phyloP scores from a whole-genome alignment of 2,113 vertebrate genomes.

The Gobius niger region DNA sequence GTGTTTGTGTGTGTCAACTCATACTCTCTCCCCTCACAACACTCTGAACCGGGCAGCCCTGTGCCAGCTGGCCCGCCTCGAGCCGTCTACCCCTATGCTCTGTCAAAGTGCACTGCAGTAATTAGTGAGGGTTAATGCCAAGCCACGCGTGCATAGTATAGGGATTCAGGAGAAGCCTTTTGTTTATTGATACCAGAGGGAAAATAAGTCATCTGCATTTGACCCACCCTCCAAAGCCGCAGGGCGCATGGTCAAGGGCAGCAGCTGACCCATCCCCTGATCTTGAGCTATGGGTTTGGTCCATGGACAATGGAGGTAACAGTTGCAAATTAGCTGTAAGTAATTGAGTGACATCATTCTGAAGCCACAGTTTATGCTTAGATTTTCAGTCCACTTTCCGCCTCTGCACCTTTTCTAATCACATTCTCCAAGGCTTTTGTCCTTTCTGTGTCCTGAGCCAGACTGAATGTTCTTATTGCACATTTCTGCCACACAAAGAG shows the following conservation, averaged over 20 bases:
- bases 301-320: too few relatives aligned
- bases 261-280: too few relatives aligned
- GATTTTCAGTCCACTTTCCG: background rate
- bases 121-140: conserved; percentile 62
- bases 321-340: too few relatives aligned
- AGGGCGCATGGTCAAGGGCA: too few relatives aligned
- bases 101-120: conserved; percentile 48
- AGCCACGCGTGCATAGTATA: conserved; percentile 43
- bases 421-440: background rate
- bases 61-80: conserved; percentile 49
- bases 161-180: too few relatives aligned
- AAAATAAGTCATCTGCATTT: too few relatives aligned
- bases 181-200: too few relatives aligned
- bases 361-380: background rate
- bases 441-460: conserved; percentile 1
- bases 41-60: conserved; percentile 28
- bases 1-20: background rate
- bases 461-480: conserved; percentile 24
- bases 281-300: too few relatives aligned
- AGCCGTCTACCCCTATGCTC: conserved; percentile 50
- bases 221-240: too few relatives aligned
- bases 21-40: conserved; percentile 37
- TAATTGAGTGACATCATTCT: background rate
- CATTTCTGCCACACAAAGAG: conserved; percentile 24
- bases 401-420: background rate